Percentiles rank a stretch among this genome's conserved stretches.
Conservation (phyloP, 2,113 vertebrate genomes). For the Sinocyclocheilus grahami region DNA sequence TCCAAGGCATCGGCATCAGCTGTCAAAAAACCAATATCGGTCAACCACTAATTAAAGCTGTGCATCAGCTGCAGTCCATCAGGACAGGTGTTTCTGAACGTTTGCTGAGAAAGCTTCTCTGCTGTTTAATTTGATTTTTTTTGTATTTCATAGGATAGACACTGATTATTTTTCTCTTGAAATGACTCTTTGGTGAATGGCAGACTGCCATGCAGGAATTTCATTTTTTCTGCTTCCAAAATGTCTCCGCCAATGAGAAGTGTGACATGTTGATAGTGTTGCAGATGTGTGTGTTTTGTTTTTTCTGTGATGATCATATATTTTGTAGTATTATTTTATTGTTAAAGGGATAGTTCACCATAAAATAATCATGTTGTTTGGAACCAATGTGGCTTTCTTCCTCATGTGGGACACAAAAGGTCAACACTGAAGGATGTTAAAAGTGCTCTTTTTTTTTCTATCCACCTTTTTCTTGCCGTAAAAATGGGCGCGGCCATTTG, state of each 20-base stretch:
- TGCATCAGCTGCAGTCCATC: not conserved
- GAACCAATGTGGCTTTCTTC: not conserved
- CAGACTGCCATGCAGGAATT: not conserved
- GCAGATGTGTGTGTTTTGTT: not conserved
- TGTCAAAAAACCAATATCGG: no score
- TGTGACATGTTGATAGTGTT: not conserved
- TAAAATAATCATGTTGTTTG: not conserved
- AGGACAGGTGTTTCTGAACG: not conserved
- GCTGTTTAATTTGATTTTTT: not conserved
- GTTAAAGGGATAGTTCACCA: not conserved
- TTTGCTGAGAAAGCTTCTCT: not conserved
- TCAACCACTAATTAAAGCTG: not conserved
- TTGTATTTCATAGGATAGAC: not conserved
- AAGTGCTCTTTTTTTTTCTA: not conserved
- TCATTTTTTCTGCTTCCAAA: not conserved
- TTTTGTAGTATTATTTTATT: not conserved
- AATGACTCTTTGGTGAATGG: not conserved
- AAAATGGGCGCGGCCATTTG: no score
- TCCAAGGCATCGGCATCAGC: no score
- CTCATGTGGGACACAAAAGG: not conserved
- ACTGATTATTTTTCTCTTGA: not conserved
- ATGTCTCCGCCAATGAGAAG: not conserved
- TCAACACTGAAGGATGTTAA: not conserved
- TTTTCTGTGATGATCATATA: not conserved
- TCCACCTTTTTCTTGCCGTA: no score